phyloP scores from a whole-genome alignment of 2,113 vertebrate genomes.

The Ornithorhynchus anatinus region DNA sequence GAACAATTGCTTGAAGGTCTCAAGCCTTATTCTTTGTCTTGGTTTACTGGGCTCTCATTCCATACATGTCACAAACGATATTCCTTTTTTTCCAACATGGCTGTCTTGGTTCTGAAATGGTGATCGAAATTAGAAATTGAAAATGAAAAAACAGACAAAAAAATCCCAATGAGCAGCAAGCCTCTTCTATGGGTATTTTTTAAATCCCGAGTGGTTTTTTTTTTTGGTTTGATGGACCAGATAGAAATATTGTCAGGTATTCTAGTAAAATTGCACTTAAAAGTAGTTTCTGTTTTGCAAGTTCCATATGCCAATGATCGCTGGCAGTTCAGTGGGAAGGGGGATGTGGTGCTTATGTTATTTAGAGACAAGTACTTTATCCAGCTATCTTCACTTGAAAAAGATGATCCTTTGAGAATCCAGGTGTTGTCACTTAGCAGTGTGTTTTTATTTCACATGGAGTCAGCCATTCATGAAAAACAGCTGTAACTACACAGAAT shows the following conservation, averaged over 20 bases:
- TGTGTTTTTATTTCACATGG: conserved; percentile 17
- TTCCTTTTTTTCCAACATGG: background rate
- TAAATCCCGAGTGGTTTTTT: too few species aligned
- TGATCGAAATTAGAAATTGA: background rate
- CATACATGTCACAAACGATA: background rate
- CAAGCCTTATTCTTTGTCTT: background rate
- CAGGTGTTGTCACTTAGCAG: conserved; percentile 22
- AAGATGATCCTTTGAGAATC: background rate
- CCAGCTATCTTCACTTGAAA: background rate
- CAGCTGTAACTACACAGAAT: conserved; percentile 15
- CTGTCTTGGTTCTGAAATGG: background rate
- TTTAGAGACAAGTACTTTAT: background rate
- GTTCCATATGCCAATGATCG: too few species aligned
- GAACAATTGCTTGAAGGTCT: background rate
- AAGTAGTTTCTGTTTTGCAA: too few species aligned
- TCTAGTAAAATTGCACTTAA: background rate
- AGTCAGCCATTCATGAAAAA: conserved; percentile 24
- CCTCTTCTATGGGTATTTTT: too few species aligned
- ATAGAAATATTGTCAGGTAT: background rate
- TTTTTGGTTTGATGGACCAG: background rate
- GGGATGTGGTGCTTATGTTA: too few species aligned
- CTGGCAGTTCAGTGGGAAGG: too few species aligned
- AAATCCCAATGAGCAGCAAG: too few species aligned
- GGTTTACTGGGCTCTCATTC: too few species aligned
- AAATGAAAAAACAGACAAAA: background rate